phyloP scores from a whole-genome alignment of 2,113 vertebrate genomes.

The Paratilapia polleni region DNA sequence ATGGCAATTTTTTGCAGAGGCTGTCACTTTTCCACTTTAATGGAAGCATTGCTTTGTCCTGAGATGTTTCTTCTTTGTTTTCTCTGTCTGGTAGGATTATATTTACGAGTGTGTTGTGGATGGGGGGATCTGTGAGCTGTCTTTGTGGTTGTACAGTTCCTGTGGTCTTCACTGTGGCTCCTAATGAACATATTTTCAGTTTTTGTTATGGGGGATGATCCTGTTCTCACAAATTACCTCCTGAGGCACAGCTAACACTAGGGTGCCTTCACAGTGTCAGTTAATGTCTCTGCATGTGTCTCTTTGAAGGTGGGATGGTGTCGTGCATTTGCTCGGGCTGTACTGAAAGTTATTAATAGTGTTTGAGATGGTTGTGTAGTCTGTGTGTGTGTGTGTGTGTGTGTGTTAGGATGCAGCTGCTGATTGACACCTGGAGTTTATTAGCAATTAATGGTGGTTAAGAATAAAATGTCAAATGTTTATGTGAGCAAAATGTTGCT shows the following conservation, averaged over 20 bases:
- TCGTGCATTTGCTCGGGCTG: constrained; percentile 2
- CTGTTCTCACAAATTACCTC: constrained; percentile 11
- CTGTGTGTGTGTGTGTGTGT: neutral
- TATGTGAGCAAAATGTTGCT: neutral
- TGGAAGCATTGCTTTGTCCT: neutral
- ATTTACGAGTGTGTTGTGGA: neutral
- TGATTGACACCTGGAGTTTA: neutral
- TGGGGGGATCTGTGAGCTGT: neutral
- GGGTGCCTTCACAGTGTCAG: neutral
- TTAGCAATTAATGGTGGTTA: neutral
- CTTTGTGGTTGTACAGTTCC: neutral
- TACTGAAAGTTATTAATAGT: constrained; percentile 22
- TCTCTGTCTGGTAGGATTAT: neutral
- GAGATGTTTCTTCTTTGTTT: neutral
- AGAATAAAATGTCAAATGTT: neutral
- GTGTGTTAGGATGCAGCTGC: neutral
- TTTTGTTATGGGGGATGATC: constrained; percentile 22
- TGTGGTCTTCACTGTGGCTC: neutral
- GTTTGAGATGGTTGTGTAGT: neutral
- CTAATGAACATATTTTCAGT: constrained; percentile 20
- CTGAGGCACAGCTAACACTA: neutral
- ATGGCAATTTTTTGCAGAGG: neutral
- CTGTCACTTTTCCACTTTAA: neutral
- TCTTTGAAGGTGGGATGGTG: constrained; percentile 4
- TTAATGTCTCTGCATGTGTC: neutral